These are phyloP conservation scores for Bombus sibiricus DNA, from an alignment of 1,140 invertebrate genomes.

Conservation along the genomic window DNA sequence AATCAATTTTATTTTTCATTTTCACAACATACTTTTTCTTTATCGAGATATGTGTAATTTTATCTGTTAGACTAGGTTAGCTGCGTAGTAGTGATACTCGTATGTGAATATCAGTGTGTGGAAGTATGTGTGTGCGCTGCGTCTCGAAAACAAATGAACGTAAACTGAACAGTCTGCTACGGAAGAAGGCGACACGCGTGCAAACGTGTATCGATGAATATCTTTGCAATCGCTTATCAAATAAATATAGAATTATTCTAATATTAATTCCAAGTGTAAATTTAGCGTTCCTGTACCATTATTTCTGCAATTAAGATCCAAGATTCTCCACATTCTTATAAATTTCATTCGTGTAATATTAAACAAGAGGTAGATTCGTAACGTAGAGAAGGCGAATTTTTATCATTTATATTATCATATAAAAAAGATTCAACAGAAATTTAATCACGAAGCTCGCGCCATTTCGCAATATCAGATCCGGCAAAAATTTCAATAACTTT, in stretches of 20 bases:
- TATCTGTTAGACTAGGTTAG: no score
- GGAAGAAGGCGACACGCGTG: no score
- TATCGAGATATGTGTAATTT: no score
- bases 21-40: not conserved
- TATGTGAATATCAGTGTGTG: no score
- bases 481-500: not conserved
- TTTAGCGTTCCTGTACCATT: rapidly evolving
- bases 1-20: no score
- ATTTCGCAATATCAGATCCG: not conserved
- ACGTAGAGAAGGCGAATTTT: not conserved
- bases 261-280: no score
- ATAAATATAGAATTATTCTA: rapidly evolving
- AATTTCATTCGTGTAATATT: not conserved
- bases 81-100: no score
- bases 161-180: rapidly evolving
- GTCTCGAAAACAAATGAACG: no score
- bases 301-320: no score
- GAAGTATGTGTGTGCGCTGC: rapidly evolving
- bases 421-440: not conserved
- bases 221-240: no score
- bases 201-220: no score
- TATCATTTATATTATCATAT: not conserved
- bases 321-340: no score
- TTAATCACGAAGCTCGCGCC: not conserved
- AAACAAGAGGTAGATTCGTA: not conserved